Evolutionary conservation across 2,888 invertebrate species (phyloP), one percentile per base, ranked within the genome.

Genomic region (Chrysolina oricalcia): DNA sequence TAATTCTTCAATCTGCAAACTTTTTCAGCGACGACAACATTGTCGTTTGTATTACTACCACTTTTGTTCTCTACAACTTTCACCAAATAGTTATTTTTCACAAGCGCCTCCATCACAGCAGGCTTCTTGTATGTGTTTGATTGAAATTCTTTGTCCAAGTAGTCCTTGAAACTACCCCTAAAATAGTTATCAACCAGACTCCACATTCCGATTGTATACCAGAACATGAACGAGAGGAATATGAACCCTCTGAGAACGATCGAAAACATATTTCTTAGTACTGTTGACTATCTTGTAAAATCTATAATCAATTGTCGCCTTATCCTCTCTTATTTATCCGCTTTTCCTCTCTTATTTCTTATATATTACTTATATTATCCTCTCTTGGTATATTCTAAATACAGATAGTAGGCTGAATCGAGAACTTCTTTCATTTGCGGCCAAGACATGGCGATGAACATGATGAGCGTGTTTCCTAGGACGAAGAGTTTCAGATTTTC

Each of bases 401-500:
- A 86, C 56, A 88, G 86, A 17, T 90, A 89, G 76, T 88, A 89
- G 17, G 90, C 79, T 21, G 87, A 91, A 68, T 89, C 89, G 74
- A 91, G 90, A 13, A 91, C 89, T 78, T 92, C 90, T 84, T 92
- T 92, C 80, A 95, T 89, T 80, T 93, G 93, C 0, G 96, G 95
- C 91, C 94, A 94, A 15, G 92, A 92, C 88, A 95, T 90, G 0
- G 94, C 93, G 15, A 94, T 88, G 76, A 95, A 92, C 80, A 95
- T 89, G 76, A 94, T 91, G 62, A 95, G 86, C 35, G 94, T 93
- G 88, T 96, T 96, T 56, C 94, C 93, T 74, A 96, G 89, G 23
- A 96, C 94, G 86, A 96, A 96, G n/a, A 95, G 88, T 88, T 93
- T 93, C 93, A 96, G 93, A 88, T 93, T 94, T 85, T 94, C 94